phyloP scores from a whole-genome alignment of 2,888 invertebrate species.

The Plebejus melissa region DNA sequence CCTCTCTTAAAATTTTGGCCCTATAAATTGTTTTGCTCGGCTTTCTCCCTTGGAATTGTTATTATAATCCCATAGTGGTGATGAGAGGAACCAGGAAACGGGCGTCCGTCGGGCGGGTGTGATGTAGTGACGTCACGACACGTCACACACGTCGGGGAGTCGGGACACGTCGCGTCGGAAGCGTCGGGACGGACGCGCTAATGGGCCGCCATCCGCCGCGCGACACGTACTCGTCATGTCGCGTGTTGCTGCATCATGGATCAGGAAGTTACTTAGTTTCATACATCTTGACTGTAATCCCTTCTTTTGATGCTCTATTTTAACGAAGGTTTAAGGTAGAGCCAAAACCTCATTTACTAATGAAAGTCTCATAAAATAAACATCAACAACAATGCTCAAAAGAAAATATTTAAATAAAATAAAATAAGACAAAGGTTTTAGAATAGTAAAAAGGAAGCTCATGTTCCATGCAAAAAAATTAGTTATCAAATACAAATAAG shows the following conservation, averaged over 20 bases:
- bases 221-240: constrained; percentile 46
- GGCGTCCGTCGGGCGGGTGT: constrained; percentile 17
- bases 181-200: constrained; percentile 57
- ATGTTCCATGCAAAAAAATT: neutral
- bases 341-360: no score
- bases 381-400: no score
- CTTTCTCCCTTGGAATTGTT: neutral
- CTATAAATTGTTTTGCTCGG: neutral
- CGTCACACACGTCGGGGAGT: constrained; percentile 40
- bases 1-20: no score
- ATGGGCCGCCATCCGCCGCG: constrained; percentile 59
- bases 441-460: neutral
- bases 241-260: constrained; percentile 28
- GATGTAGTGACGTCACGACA: constrained; percentile 36
- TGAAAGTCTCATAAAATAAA: no score
- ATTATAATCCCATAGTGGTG: neutral
- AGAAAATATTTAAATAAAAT: neutral
- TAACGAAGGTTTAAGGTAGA: no score
- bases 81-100: constrained; percentile 6
- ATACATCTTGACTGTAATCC: no score
- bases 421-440: neutral
- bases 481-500: constrained; percentile 17
- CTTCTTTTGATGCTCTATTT: no score
- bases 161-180: constrained; percentile 47
- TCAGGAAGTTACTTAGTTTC: neutral